These are phyloP conservation scores for Vipera latastei DNA, from an alignment of 2,797 vertebrate genomes.

Conservation along the genomic window DNA sequence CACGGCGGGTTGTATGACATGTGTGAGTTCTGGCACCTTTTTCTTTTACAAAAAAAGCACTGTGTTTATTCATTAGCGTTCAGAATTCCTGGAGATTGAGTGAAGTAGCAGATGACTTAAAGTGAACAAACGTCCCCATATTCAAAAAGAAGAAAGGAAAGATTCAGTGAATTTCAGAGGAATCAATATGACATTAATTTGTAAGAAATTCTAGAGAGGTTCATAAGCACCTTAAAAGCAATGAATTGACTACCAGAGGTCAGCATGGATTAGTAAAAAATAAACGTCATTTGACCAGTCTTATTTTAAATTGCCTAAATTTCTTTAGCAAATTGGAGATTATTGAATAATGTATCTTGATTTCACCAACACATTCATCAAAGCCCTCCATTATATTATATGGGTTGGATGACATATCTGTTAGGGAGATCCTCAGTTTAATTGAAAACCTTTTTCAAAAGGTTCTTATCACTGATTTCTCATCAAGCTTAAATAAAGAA, in stretches of 20 bases:
- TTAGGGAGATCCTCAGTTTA: neutral
- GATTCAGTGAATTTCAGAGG: neutral
- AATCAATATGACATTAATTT: neutral
- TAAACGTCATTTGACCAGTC: neutral
- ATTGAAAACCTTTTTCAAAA: neutral
- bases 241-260: neutral
- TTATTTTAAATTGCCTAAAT: neutral
- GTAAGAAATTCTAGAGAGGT: neutral
- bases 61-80: neutral
- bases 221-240: neutral
- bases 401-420: neutral
- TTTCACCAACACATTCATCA: neutral
- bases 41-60: too few relatives aligned
- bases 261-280: neutral
- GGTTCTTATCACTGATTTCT: neutral
- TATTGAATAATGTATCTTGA: neutral
- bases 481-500: neutral
- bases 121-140: neutral
- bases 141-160: neutral
- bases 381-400: neutral
- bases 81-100: neutral
- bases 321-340: neutral
- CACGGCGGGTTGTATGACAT: too few relatives aligned
- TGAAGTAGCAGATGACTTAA: neutral
- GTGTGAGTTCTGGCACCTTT: too few relatives aligned